Conservation (phyloP, 2,888 invertebrate species). For the Resseliella maxima region DNA sequence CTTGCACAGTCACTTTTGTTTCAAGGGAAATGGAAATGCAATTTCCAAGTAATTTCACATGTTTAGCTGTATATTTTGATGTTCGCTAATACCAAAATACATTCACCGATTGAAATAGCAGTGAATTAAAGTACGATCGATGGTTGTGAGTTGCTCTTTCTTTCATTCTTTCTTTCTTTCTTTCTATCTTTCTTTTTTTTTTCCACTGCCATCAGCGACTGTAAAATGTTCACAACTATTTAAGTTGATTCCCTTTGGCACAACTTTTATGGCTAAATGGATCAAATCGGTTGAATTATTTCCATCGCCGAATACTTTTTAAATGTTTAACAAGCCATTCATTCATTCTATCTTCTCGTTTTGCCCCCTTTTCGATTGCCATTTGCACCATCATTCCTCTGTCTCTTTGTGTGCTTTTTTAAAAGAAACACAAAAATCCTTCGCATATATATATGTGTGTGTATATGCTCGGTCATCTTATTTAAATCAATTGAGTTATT, state of each 20-base stretch:
- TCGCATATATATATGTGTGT: too few species aligned
- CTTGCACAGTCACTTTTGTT: conserved; percentile 3
- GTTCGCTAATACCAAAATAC: neutral
- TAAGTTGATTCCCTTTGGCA: neutral
- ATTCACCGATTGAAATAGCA: neutral
- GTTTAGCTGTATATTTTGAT: conserved; percentile 27
- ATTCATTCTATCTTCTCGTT: neutral
- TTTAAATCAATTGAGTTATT: neutral
- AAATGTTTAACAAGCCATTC: neutral
- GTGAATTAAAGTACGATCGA: neutral
- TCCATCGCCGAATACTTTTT: neutral
- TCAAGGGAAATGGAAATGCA: conserved; percentile 33
- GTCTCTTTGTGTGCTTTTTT: too few species aligned
- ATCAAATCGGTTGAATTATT: neutral
- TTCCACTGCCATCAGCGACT: neutral
- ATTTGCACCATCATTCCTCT: too few species aligned
- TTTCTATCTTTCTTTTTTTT: neutral
- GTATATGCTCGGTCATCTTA: neutral
- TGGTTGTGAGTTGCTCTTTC: neutral
- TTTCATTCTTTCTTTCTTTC: neutral
- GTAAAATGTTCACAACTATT: neutral
- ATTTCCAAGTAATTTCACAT: conserved; percentile 48
- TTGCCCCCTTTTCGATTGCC: neutral
- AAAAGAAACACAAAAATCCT: neutral
- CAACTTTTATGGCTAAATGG: neutral